A percentile compares a stretch with the other conserved stretches of the same genome.
Conservation (phyloP, 2,888 invertebrate genomes). For the Scaptomyza caliginosa region DNA sequence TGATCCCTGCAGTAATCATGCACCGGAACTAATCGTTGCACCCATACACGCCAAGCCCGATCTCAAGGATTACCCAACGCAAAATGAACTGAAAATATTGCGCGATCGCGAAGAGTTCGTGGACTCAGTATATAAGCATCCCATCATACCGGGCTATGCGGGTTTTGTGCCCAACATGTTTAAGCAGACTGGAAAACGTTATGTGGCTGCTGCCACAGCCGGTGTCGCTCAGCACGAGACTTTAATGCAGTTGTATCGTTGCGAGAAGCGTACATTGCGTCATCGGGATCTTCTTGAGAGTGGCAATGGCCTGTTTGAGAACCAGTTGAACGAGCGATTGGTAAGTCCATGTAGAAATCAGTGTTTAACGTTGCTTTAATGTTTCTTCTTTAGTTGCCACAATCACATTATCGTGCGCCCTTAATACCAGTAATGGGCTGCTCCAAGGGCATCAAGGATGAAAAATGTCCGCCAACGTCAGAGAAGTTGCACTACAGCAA, state of each 20-base stretch:
- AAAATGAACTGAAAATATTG: slow-evolving; percentile 88
- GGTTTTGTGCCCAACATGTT: slow-evolving; percentile 87
- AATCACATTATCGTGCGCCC: slow-evolving; percentile 89
- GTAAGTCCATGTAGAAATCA: slow-evolving; percentile 44
- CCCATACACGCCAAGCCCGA: slow-evolving; percentile 75
- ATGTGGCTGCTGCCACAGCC: slow-evolving; percentile 89
- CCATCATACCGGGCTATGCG: slow-evolving; percentile 90
- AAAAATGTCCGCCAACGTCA: slow-evolving; percentile 86
- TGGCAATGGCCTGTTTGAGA: slow-evolving; percentile 68
- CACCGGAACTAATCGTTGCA: slow-evolving; percentile 85
- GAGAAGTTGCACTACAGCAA: slow-evolving; percentile 76
- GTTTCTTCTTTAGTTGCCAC: slow-evolving; percentile 85
- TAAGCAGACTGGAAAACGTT: slow-evolving; percentile 89
- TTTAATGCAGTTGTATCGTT: slow-evolving; percentile 86
- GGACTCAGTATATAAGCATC: slow-evolving; percentile 89
- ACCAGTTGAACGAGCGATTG: slow-evolving; percentile 79
- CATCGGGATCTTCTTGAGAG: slow-evolving; percentile 78
- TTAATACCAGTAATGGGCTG: slow-evolving; percentile 88
- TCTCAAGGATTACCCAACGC: slow-evolving; percentile 87
- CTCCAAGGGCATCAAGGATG: slow-evolving; percentile 87
- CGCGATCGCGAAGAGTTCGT: slow-evolving; percentile 87
- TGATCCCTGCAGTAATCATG: slow-evolving; percentile 90
- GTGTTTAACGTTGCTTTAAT: neutral
- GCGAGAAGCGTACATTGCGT: slow-evolving; percentile 82
- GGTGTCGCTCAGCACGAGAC: slow-evolving; percentile 89